Base-by-base conservation (phyloP, 2,113 vertebrate genomes). In the Nycticebus coucang region DNA sequence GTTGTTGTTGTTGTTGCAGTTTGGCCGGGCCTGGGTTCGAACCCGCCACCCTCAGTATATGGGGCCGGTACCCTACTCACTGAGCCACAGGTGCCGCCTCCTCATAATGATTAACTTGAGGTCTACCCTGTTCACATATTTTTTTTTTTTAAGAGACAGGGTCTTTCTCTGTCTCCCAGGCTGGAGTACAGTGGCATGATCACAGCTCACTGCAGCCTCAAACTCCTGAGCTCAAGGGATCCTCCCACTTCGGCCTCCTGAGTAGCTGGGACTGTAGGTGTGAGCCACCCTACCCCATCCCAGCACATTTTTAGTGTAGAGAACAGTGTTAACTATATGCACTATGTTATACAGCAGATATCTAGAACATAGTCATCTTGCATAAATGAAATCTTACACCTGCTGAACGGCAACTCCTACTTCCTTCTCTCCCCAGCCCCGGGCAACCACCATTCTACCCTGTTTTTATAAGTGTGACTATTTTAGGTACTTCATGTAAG, bases 301-400 rank as follows among this genome's bases (percentile, higher is more conserved):
- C 26, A 64, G 26, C 24, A 28, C 60, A 64, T 28, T 64, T 64
- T 64, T 28, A 64, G 24, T 64, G 60, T 64, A n/a, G 66, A 30
- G 14, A n/a, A n/a, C 66, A 18, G 15, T 37, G 50, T 35, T 37
- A 30, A 15, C 37, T 33, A 14, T 0, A 2, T 24, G 71, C 53
- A 5, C 53, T 0, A 0, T 3, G 26, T 19, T 26, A 4, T 9
- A 21, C 10, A 5, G 45, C 28, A n/a, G 26, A 13, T 17, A 5
- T 41, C 37, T 66, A 66, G 21, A 33, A 57, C 8, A 0, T 11
- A 4, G 12, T 19, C n/a, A 17, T 10, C 45, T 57, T 50, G 13
- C 15, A 8, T 0, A 0, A 18, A 11, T 1, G 3, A 53, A 74
- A 82, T 14, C 28, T 72, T 18, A 11, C 33, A 17, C n/a, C 10